A percentile compares a stretch with the other conserved stretches of the same genome.
Evolutionary conservation across 2,113 vertebrate genomes (phyloP).

Genomic region (Motacilla alba): DNA sequence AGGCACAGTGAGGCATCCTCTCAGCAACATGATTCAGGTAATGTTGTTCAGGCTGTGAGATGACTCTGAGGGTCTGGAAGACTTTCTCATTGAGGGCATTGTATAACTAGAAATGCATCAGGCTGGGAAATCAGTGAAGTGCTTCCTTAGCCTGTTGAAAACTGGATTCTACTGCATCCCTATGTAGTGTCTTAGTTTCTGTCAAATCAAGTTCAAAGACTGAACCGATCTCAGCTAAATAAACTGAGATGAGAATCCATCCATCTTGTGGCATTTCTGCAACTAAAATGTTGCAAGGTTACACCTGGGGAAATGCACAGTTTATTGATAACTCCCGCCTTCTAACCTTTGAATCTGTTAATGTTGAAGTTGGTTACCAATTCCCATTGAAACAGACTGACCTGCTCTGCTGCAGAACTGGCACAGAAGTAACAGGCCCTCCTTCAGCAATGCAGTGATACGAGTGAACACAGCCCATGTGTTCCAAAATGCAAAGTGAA

Average conservation of each 20-base stretch:
- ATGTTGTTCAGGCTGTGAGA: background rate
- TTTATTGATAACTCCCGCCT: background rate
- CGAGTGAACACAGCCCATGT: fast-evolving
- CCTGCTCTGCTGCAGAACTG: background rate
- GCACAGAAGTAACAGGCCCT: background rate
- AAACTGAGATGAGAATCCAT: background rate
- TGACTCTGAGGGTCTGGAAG: background rate
- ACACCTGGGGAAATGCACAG: background rate
- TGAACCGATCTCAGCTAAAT: background rate
- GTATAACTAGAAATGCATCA: background rate
- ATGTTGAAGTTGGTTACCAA: background rate
- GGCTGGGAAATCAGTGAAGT: background rate
- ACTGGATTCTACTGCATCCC: background rate
- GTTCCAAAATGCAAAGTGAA: background rate
- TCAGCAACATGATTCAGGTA: fast-evolving
- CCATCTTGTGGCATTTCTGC: background rate
- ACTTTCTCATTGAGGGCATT: background rate
- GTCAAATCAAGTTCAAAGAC: background rate
- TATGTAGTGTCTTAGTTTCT: background rate
- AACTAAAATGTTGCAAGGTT: background rate
- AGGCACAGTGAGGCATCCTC: background rate
- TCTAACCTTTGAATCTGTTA: background rate
- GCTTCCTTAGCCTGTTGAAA: background rate
- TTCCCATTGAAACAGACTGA: background rate
- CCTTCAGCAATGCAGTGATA: background rate